Evolutionary conservation across 2,888 invertebrate genomes (phyloP), one percentile per base, ranked within the genome.

Genomic region (Rosalia funebris): DNA sequence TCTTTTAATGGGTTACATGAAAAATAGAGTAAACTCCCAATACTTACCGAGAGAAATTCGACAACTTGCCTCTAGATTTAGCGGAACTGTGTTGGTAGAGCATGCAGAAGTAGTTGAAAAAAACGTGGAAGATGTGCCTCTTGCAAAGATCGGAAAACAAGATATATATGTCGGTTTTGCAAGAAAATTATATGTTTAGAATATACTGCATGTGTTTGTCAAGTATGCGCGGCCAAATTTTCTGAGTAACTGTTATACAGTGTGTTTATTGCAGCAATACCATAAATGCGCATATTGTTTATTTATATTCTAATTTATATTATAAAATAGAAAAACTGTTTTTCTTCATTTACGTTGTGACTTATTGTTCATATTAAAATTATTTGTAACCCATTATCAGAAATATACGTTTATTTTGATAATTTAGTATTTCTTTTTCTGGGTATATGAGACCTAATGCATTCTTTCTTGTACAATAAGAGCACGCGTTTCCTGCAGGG

Each of bases 41-140:
- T 56, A 47, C 34, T 41, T 56, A 31, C 17, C 47, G 14, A 47
- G 41, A 41, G 39, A 47, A 41, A 41, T 41, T 56, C 39, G 47
- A 48, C 48, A 56, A 11, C 20, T 39, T 56, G 56, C 56, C 1
- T 46, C 56, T 36, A 56, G 14, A 52, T 37, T 56, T 39, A 56
- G 39, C 36, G 47, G 47, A 36, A 53, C 53, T 42, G 16, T 15
- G 17, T 31, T 52, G 52, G 41, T 52, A 12, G 39, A 39, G 11
- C 25, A 7, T 17, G 15, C 10, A n/a, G 37, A 37, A 39, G 3
- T 25, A 25, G 25, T 25, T 25, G 25, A 25, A 25, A 25, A 25
- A 48, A 48, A 36, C 32, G 48, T 34, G 48, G 48, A 31, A 48
- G 48, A 34, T 36, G 48, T 25, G 7, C 25, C 25, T 25, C 7